Conservation (phyloP, 1,140 invertebrate species). For the Ericerus pela region DNA sequence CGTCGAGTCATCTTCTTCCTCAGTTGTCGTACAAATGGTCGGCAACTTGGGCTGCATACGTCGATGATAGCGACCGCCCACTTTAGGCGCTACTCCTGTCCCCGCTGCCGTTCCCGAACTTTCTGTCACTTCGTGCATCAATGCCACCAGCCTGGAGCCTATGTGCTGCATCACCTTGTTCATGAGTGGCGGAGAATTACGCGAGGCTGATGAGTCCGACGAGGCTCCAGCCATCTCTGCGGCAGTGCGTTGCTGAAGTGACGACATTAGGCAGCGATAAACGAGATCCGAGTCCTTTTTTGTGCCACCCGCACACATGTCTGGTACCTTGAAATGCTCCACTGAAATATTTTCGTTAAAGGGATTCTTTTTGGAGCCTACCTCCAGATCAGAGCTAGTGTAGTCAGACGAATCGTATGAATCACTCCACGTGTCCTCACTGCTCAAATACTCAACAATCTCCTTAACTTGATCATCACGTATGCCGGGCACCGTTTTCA, state of each 20-base stretch:
- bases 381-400: constrained; percentile 72
- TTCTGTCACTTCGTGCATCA: constrained; percentile 83
- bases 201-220: constrained; percentile 36
- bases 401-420: constrained; percentile 82
- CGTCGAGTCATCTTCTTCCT: constrained; percentile 45
- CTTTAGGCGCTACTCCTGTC: no score
- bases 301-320: constrained; percentile 27
- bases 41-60: constrained; percentile 21
- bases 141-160: constrained; percentile 65
- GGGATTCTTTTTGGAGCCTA: constrained; percentile 45
- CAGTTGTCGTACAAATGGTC: constrained; percentile 10
- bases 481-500: constrained; percentile 83
- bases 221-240: constrained; percentile 44
- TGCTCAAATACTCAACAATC: constrained; percentile 79
- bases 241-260: constrained; percentile 59
- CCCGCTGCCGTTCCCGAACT: constrained; percentile 38
- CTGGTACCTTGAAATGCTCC: constrained; percentile 65
- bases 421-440: constrained; percentile 83
- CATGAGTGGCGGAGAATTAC: constrained; percentile 69
- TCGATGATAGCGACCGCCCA: constrained; percentile 21
- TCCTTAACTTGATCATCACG: constrained; percentile 76
- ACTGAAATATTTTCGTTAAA: constrained; percentile 34
- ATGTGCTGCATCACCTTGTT: constrained; percentile 88
- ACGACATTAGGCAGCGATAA: constrained; percentile 66
- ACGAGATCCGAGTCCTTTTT: constrained; percentile 60